These are phyloP conservation scores for Apantesis nais DNA, from an alignment of 2,888 invertebrate species.

Conservation along the genomic window DNA sequence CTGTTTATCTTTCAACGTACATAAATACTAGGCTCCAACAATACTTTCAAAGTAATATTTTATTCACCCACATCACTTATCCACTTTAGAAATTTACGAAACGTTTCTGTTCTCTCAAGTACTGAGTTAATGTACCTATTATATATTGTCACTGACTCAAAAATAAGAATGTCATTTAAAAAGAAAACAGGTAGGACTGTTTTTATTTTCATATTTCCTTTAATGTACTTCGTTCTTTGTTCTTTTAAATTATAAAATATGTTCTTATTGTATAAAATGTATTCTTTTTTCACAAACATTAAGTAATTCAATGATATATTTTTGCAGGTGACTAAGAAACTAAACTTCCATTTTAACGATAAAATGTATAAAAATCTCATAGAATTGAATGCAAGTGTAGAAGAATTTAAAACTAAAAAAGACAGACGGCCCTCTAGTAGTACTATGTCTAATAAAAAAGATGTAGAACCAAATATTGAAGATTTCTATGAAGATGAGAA, in stretches of 20 bases:
- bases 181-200: background rate
- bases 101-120: background rate
- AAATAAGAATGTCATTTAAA: background rate
- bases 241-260: background rate
- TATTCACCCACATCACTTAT: background rate
- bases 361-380: slow-evolving; percentile 78
- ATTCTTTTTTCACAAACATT: no score
- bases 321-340: slow-evolving; percentile 75
- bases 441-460: slow-evolving; percentile 59
- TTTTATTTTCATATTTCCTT: background rate
- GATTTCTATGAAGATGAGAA: slow-evolving; percentile 75
- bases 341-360: slow-evolving; percentile 80
- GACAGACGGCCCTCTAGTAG: slow-evolving; percentile 53
- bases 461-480: slow-evolving; percentile 78
- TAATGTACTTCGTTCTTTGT: background rate
- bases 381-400: slow-evolving; percentile 72
- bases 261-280: no score
- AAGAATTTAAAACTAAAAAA: slow-evolving; percentile 59
- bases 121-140: background rate
- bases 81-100: background rate
- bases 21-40: background rate
- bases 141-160: background rate
- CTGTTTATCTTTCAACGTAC: background rate
- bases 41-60: background rate
- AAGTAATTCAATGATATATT: background rate